Percentiles rank a stretch among this genome's conserved stretches.
These are phyloP conservation scores for Catocala fraxini DNA, from an alignment of 2,888 invertebrate genomes.

Conservation along the genomic window DNA sequence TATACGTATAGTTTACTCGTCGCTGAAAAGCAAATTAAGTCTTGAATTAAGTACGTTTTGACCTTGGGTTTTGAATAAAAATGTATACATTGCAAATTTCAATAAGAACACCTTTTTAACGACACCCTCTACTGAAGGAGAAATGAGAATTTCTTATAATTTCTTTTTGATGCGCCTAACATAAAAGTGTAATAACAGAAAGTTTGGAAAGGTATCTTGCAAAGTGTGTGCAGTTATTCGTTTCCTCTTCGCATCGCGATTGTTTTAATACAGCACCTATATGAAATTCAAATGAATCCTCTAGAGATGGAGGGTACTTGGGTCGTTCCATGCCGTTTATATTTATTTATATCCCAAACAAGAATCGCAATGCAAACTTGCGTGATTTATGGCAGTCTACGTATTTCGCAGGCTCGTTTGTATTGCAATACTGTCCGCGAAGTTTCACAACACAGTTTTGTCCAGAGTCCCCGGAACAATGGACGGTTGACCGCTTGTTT, in stretches of 20 bases:
- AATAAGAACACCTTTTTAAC: background rate
- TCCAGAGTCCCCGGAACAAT: constrained; percentile 54
- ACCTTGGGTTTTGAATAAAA: constrained; percentile 11
- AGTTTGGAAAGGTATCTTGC: constrained; percentile 18
- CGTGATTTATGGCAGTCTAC: constrained; percentile 72
- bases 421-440: constrained; percentile 71
- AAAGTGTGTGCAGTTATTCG: constrained; percentile 21
- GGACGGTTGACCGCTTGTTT: constrained; percentile 60
- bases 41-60: constrained; percentile 11
- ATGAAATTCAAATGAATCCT: constrained; percentile 76
- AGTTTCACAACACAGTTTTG: constrained; percentile 58
- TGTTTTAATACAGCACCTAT: constrained; percentile 74
- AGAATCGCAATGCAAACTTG: constrained; percentile 72
- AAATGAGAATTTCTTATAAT: background rate
- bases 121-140: background rate
- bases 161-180: background rate
- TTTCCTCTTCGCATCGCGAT: constrained; percentile 54
- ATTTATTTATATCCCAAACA: constrained; percentile 75
- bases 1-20: constrained; percentile 8
- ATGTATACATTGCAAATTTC: constrained; percentile 4
- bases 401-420: constrained; percentile 63
- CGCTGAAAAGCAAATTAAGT: constrained; percentile 12
- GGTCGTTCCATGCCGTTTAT: constrained; percentile 52
- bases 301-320: constrained; percentile 53
- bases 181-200: constrained; percentile 1